These are phyloP conservation scores for Oncorhynchus mykiss DNA, from an alignment of 2,113 vertebrate species.

Conservation along the genomic window DNA sequence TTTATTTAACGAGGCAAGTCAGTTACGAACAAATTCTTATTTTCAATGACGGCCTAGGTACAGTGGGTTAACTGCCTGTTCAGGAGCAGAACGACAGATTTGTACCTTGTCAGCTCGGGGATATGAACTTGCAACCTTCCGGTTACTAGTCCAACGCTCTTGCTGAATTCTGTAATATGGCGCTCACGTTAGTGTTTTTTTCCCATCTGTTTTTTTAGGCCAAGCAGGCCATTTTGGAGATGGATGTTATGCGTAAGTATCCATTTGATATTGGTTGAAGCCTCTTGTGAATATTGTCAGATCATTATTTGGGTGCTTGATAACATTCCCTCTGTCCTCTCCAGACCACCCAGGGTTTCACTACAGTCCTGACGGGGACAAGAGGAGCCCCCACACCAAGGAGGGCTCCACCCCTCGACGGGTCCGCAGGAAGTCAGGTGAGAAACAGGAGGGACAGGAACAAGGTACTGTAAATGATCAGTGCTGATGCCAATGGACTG, in stretches of 20 bases:
- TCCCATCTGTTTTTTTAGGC: conserved; percentile 78
- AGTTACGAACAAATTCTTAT: no score
- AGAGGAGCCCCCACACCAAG: conserved; percentile 75
- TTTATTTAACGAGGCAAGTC: no score
- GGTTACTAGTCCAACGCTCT: no score
- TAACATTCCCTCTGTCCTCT: conserved; percentile 4
- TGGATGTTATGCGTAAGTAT: conserved; percentile 95
- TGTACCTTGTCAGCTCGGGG: no score
- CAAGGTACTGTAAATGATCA: not conserved
- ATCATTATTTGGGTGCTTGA: not conserved
- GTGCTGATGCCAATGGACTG: not conserved
- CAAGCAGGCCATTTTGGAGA: conserved; percentile 96
- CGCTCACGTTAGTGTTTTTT: not conserved
- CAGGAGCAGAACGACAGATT: no score
- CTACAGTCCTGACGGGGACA: conserved; percentile 82
- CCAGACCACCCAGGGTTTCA: conserved; percentile 93
- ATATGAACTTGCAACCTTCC: no score
- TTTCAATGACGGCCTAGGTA: no score
- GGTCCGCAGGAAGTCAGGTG: conserved; percentile 85
- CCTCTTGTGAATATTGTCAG: not conserved
- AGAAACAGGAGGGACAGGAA: not conserved
- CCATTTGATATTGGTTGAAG: not conserved
- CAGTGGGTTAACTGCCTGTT: no score
- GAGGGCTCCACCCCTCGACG: conserved; percentile 80
- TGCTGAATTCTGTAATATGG: not conserved